Evolutionary conservation across 2,113 vertebrate species (phyloP).

Genomic region (Corydoras sp.): DNA sequence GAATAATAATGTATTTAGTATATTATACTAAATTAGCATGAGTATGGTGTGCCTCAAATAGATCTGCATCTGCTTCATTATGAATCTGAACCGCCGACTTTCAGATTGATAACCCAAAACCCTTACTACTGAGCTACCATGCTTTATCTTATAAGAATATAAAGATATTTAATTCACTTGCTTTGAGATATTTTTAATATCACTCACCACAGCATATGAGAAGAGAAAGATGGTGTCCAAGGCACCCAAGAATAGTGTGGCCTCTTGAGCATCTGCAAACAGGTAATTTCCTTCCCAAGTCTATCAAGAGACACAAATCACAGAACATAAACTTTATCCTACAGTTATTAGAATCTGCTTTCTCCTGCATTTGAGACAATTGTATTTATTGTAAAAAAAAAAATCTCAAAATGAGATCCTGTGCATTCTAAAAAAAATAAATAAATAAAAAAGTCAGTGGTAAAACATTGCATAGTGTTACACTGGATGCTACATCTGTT

Average conservation of each 20-base stretch:
- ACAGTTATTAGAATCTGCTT: too few species aligned
- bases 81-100: not conserved
- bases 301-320: conserved; percentile 50
- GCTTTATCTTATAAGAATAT: too few species aligned
- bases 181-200: not conserved
- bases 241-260: conserved; percentile 85
- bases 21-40: not conserved
- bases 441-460: too few species aligned
- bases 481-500: too few species aligned
- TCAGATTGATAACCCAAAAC: too few species aligned
- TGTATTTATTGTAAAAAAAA: too few species aligned
- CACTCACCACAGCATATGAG: conserved; percentile 91
- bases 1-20: not conserved
- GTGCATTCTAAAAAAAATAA: too few species aligned
- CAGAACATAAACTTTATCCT: not conserved
- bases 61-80: not conserved
- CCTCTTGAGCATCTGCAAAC: conserved; percentile 73
- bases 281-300: conserved; percentile 78
- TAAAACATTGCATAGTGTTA: too few species aligned
- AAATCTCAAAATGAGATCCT: too few species aligned
- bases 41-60: not conserved
- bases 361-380: too few species aligned
- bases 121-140: too few species aligned
- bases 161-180: too few species aligned
- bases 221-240: conserved; percentile 93